Percentiles rank a stretch among this genome's conserved stretches.
Evolutionary conservation across 2,113 vertebrate genomes (phyloP).

Genomic region (Brachyistius frenatus): DNA sequence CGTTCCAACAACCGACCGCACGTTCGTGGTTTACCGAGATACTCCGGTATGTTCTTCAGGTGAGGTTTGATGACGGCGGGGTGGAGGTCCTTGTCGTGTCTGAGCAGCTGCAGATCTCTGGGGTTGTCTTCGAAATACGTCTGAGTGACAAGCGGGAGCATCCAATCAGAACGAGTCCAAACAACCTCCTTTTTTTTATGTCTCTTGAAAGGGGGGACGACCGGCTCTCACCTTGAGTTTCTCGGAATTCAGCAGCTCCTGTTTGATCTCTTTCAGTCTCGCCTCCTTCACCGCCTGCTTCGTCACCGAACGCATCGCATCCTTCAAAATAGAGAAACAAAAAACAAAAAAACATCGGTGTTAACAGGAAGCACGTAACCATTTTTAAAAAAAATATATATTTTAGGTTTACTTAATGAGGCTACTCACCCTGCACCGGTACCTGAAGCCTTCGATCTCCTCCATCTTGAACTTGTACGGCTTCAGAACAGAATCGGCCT

Average conservation of each 20-base stretch:
- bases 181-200: not conserved
- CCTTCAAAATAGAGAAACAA: not conserved
- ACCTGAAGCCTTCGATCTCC: slow-evolving; percentile 92
- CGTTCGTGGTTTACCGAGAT: slow-evolving; percentile 84
- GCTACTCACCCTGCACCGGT: slow-evolving; percentile 90
- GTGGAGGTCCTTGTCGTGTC: slow-evolving; percentile 92
- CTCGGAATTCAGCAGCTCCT: slow-evolving; percentile 94
- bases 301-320: slow-evolving; percentile 93
- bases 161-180: not conserved
- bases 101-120: slow-evolving; percentile 89
- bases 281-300: slow-evolving; percentile 94
- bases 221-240: slow-evolving; percentile 89
- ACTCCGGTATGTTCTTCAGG: slow-evolving; percentile 91
- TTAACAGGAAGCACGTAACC: too few species aligned
- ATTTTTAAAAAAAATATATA: too few species aligned
- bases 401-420: not conserved
- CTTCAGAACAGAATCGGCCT: slow-evolving; percentile 75
- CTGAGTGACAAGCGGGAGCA: slow-evolving; percentile 54
- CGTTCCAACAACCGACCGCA: too few species aligned
- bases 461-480: slow-evolving; percentile 91
- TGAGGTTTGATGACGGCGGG: slow-evolving; percentile 92
- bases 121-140: slow-evolving; percentile 94
- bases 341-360: too few species aligned
- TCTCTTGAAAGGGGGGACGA: too few species aligned
- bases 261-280: slow-evolving; percentile 93